These are phyloP conservation scores for Drosophila persimilis DNA, from an alignment of 1,140 invertebrate genomes.

Conservation along the genomic window DNA sequence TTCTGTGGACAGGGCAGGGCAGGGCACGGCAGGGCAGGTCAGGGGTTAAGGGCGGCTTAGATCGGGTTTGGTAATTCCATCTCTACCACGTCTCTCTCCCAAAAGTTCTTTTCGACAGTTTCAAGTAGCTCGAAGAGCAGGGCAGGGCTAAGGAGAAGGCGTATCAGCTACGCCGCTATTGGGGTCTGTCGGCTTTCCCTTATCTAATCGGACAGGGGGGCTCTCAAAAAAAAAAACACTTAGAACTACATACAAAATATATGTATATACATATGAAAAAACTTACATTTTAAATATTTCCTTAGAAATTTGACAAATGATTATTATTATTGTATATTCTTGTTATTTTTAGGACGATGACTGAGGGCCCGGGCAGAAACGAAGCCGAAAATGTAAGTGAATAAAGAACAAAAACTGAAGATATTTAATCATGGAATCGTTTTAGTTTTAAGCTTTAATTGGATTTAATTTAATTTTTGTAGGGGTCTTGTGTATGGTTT, in stretches of 20 bases:
- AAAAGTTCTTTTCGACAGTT: slow-evolving; percentile 7
- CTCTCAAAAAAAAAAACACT: slow-evolving; percentile 3
- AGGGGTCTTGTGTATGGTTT: too few relatives aligned
- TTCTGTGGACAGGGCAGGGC: background rate
- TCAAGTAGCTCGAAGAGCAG: slow-evolving; percentile 17
- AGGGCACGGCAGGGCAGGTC: background rate
- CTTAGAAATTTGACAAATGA: background rate
- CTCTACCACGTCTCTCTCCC: background rate
- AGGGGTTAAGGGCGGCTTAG: background rate
- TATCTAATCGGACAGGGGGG: slow-evolving; percentile 24
- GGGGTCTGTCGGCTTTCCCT: slow-evolving; percentile 6
- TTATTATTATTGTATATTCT: too few relatives aligned
- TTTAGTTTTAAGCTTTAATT: too few relatives aligned
- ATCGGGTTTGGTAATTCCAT: too few relatives aligned
- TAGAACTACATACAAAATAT: slow-evolving; percentile 2
- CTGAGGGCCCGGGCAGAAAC: too few relatives aligned
- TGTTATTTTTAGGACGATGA: too few relatives aligned
- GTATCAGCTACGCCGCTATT: slow-evolving; percentile 22
- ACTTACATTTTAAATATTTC: background rate
- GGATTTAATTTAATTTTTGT: too few relatives aligned
- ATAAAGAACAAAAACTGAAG: too few relatives aligned
- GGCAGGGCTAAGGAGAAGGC: background rate
- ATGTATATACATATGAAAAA: background rate
- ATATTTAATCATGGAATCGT: too few relatives aligned
- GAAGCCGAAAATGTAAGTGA: too few relatives aligned